phyloP scores from a whole-genome alignment of 2,797 vertebrate species.

The Pangasius mekongensis region DNA sequence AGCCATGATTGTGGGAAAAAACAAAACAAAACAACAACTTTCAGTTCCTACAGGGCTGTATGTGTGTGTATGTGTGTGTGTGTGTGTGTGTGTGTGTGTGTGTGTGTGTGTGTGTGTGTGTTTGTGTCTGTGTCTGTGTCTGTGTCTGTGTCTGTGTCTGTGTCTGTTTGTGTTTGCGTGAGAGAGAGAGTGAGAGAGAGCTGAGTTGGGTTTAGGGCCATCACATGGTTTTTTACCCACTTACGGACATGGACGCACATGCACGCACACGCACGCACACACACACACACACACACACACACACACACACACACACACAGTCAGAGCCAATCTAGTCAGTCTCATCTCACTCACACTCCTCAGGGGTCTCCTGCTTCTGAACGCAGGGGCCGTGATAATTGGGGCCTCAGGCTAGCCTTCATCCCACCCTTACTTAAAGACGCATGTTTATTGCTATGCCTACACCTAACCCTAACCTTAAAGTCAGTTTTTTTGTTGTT shows the following conservation, averaged over 20 bases:
- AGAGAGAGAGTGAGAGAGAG: slow-evolving; percentile 48
- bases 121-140: background rate
- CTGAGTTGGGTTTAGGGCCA: slow-evolving; percentile 45
- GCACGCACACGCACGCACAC: slow-evolving; percentile 61
- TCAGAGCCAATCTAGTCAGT: slow-evolving; percentile 80
- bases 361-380: slow-evolving; percentile 74
- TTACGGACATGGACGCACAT: slow-evolving; percentile 62
- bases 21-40: background rate
- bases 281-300: slow-evolving; percentile 68
- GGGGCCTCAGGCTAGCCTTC: slow-evolving; percentile 68
- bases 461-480: background rate
- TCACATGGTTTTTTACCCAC: slow-evolving; percentile 63
- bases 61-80: background rate
- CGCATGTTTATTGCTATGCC: background rate
- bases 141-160: background rate
- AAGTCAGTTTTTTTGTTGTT: background rate
- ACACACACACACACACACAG: slow-evolving; percentile 66
- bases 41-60: background rate
- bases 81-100: background rate
- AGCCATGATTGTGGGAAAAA: background rate
- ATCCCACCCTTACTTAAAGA: slow-evolving; percentile 20
- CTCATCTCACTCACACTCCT: slow-evolving; percentile 75
- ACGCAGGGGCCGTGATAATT: slow-evolving; percentile 79
- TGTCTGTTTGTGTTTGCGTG: background rate
- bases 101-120: background rate